Evolutionary conservation across 2,888 invertebrate species (phyloP).

Genomic region (Agrotis clavis): DNA sequence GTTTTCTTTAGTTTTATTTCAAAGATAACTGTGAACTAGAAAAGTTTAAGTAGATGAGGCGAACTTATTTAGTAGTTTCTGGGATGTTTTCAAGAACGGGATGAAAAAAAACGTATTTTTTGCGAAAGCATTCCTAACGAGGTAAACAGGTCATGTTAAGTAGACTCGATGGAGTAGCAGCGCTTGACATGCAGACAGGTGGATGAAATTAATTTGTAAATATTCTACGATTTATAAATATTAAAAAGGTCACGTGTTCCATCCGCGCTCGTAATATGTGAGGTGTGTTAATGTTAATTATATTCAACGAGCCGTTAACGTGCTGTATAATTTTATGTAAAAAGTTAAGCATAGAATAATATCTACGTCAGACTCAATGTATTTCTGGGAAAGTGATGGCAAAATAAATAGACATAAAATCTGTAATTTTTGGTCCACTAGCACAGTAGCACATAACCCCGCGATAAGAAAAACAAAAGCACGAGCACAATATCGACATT

Average conservation of each 20-base stretch:
- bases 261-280: slow-evolving; percentile 19
- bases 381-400: not conserved
- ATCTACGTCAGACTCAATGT: not conserved
- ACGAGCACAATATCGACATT: slow-evolving; percentile 58
- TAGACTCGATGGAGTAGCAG: slow-evolving; percentile 7
- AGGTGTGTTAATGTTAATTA: slow-evolving; percentile 42
- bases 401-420: not conserved
- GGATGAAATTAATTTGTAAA: slow-evolving; percentile 18
- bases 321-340: slow-evolving; percentile 25
- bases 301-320: slow-evolving; percentile 27
- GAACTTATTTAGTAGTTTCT: slow-evolving; percentile 46
- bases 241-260: slow-evolving; percentile 46
- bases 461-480: slow-evolving; percentile 58
- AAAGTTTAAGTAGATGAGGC: slow-evolving; percentile 44
- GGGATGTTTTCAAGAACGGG: slow-evolving; percentile 2
- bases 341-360: slow-evolving; percentile 15
- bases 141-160: not conserved
- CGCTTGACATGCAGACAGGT: slow-evolving; percentile 14
- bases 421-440: not conserved
- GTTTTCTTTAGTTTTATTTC: slow-evolving; percentile 51
- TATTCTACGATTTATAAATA: slow-evolving; percentile 32
- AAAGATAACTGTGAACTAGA: slow-evolving; percentile 49
- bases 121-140: not conserved
- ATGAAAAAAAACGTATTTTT: not conserved
- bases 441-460: slow-evolving; percentile 17